Evolutionary conservation across 2,888 invertebrate species (phyloP).

Genomic region (Pachymerium ferrugineum): DNA sequence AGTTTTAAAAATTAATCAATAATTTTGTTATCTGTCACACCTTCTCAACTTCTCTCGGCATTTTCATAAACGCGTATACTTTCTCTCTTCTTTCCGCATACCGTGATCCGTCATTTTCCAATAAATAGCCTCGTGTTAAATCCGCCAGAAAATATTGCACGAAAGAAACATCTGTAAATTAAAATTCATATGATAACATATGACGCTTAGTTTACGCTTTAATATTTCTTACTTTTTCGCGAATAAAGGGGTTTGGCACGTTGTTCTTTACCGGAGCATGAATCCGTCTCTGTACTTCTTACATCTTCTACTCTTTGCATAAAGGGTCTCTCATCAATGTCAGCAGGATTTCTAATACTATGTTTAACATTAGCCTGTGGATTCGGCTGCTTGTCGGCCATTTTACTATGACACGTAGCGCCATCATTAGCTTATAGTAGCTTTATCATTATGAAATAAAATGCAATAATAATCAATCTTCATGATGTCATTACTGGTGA

Average conservation of each 20-base stretch:
- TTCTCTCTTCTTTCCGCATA: conserved; percentile 88
- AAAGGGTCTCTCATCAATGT: not conserved
- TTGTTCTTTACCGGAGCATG: not conserved
- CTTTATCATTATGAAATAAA: not conserved
- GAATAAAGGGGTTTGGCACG: not conserved
- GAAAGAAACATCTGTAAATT: conserved; percentile 39
- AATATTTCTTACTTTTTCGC: not conserved
- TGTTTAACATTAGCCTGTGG: not conserved
- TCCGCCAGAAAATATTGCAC: conserved; percentile 70
- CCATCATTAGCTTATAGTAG: not conserved
- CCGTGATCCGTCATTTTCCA: conserved; percentile 92
- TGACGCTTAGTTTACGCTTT: not conserved
- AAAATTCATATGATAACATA: not conserved
- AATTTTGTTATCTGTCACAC: conserved; percentile 38
- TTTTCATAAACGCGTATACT: conserved; percentile 93
- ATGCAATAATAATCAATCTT: not conserved
- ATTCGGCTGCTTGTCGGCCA: conserved; percentile 1
- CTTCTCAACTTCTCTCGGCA: conserved; percentile 70
- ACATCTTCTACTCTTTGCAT: not conserved
- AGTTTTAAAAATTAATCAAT: not conserved
- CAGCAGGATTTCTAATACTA: not conserved
- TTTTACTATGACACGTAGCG: not conserved
- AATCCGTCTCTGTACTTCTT: not conserved
- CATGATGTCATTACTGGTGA: not conserved
- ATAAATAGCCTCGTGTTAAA: conserved; percentile 81